Base-by-base conservation (phyloP, 2,797 vertebrate species). In the Miichthys miiuy region DNA sequence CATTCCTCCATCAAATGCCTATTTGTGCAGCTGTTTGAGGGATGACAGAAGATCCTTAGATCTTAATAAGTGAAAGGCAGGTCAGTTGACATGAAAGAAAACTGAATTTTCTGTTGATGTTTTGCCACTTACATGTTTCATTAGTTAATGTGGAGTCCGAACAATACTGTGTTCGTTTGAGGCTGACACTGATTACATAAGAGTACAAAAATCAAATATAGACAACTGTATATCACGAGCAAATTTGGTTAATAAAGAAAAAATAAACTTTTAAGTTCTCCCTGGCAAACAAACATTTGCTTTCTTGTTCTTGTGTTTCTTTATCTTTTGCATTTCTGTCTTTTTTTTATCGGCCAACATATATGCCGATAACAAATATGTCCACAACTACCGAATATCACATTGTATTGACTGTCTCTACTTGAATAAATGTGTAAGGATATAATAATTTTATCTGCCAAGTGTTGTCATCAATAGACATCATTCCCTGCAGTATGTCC, bases 271-370 rank as follows among this genome's bases (percentile, higher is more conserved):
- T 8, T 8, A 47, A 47, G 44, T 16, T 46, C 14, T 16, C 12
- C 14, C 44, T 46, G 13, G 13, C 5, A 16, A 17, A 17, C 1
- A 47, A 47, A 47, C 14, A 68, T 21, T 34, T 38, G 34, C 34
- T 38, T 38, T 38, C 34, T 38, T 38, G 34, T 34, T 34, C 30
- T 34, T 34, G 34, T 34, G 7, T 38, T 38, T 38, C 34, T 38
- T 38, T 30, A 68, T 52, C 27, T 58, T 69, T 48, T 13, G 18
- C n/a, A 72, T 30, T 52, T n/a, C 58, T 54, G 17, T 62, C 21
- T 16, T 9, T 50, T 48, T 23, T 38, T 51, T 27, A 41, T 50
- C 1, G 0, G 14, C 16, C n/a, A 69, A 57, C 14, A 50, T 38
- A 5, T 16, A 12, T 7, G n/a, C 25, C 2, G 0, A 38, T 17